Evolutionary conservation across 2,888 invertebrate species (phyloP).

Genomic region (Himalopsyche anomala): DNA sequence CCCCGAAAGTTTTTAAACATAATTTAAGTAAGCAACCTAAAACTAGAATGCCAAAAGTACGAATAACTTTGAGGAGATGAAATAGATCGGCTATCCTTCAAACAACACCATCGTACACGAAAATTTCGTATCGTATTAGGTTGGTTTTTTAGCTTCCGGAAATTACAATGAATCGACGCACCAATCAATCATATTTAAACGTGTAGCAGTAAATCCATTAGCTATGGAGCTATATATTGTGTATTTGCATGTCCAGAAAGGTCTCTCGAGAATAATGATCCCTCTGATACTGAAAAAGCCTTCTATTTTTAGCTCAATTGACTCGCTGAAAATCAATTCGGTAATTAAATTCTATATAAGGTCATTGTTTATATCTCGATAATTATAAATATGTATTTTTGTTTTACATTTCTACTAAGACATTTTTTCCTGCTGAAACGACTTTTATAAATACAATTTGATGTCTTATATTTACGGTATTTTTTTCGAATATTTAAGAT

Average conservation of each 20-base stretch:
- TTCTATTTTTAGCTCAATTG: background rate
- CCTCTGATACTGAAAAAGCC: background rate
- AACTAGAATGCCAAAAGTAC: background rate
- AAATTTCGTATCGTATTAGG: background rate
- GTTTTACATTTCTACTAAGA: too few species aligned
- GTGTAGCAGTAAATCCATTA: background rate
- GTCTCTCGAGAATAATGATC: background rate
- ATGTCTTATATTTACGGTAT: too few species aligned
- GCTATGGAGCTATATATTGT: background rate
- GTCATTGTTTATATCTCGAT: too few species aligned
- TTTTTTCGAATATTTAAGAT: too few species aligned
- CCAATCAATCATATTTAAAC: constrained; percentile 17
- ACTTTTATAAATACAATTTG: too few species aligned
- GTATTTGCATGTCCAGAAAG: background rate
- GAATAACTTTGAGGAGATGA: background rate
- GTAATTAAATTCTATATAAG: too few species aligned
- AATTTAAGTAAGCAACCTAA: background rate
- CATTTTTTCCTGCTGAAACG: too few species aligned
- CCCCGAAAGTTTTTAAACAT: background rate
- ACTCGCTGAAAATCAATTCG: too few species aligned
- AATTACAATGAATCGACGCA: background rate
- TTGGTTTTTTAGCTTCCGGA: background rate
- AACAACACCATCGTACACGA: background rate
- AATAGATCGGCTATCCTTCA: background rate
- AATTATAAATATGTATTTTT: too few species aligned